Evolutionary conservation across 2,888 invertebrate genomes (phyloP), one percentile per base, ranked within the genome.

Genomic region (Anthrax anthrax): DNA sequence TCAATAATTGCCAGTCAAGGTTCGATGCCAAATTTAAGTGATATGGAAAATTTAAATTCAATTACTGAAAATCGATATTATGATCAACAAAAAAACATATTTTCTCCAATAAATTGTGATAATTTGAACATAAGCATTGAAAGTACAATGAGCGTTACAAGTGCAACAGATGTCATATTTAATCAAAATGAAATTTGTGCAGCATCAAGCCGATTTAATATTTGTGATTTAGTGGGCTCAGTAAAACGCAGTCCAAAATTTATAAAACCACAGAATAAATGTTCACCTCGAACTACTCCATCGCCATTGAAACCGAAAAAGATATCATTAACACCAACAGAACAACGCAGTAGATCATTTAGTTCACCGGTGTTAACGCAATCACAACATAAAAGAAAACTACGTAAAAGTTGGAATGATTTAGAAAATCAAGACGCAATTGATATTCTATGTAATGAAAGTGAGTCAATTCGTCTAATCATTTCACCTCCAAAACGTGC

Each of bases 61-160:
- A 64, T 69, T 37, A 69, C 68, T 44, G 61, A 65, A 48, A 69
- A 69, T 56, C 65, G 69, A 2, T 69, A 67, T 51, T 69, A 45
- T 42, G 17, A 51, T 19, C 9, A 32, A 32, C 3, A 32, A 9
- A 32, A 32, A 32, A 9, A 27, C 5, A 32, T 5, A 12, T 12
- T 32, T 32, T 4, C 9, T 32, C 12, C 1, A 12, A 12, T 12
- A 3, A 12, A 46, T 53, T 19, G 48, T n/a, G 47, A 51, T 18
- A 50, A 56, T 12, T 57, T 56, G 2, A 57, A 54, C 46, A 49
- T 50, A 40, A 44, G 32, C 18, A 34, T 9, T 12, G 23, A 14
- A 12, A 51, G 51, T 46, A 52, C 58, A 16, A 52, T 50, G 1
- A 65, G 64, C 47, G 48, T 56, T n/a, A 49, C 54, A 2, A 62